Percentiles rank a stretch among this genome's conserved stretches.
Evolutionary conservation across 2,888 invertebrate species (phyloP).

Genomic region (Exephanes ischioxanthus): DNA sequence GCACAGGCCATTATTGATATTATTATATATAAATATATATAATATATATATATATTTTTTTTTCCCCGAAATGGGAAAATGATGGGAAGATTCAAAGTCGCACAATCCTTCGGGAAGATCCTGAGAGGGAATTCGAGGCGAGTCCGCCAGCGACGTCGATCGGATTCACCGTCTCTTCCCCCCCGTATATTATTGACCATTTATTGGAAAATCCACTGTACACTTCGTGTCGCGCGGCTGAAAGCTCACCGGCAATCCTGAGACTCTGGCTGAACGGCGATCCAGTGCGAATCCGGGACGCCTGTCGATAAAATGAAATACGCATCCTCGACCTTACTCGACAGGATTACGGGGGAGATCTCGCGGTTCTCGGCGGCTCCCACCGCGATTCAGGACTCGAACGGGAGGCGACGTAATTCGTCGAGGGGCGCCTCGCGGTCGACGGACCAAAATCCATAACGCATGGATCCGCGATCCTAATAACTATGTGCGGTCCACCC

Average conservation of each 20-base stretch:
- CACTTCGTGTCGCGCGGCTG: not conserved
- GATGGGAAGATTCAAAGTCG: not conserved
- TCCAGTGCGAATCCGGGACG: conserved; percentile 29
- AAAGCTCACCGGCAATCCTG: conserved; percentile 14
- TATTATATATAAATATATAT: too few relatives aligned
- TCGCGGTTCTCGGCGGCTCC: not conserved
- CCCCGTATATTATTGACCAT: conserved; percentile 13
- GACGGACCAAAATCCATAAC: conserved; percentile 24
- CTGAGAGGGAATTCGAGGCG: not conserved
- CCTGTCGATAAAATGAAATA: conserved; percentile 53
- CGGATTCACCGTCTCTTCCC: conserved; percentile 2
- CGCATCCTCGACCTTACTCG: conserved; percentile 17
- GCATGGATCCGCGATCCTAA: too few relatives aligned
- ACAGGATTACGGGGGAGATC: conserved; percentile 17
- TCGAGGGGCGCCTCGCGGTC: not conserved
- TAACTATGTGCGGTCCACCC: not conserved
- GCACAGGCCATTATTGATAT: too few relatives aligned
- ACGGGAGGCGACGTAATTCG: not conserved
- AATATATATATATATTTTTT: too few relatives aligned
- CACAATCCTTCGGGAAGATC: not conserved
- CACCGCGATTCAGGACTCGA: too few relatives aligned
- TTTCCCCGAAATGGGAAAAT: not conserved
- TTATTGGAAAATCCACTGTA: conserved; percentile 14
- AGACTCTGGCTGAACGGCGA: conserved; percentile 24
- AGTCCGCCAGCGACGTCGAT: not conserved